Percentiles rank a stretch among this genome's conserved stretches.
phyloP scores from a whole-genome alignment of 2,113 vertebrate genomes.

The Sphaerodactylus townsendi region DNA sequence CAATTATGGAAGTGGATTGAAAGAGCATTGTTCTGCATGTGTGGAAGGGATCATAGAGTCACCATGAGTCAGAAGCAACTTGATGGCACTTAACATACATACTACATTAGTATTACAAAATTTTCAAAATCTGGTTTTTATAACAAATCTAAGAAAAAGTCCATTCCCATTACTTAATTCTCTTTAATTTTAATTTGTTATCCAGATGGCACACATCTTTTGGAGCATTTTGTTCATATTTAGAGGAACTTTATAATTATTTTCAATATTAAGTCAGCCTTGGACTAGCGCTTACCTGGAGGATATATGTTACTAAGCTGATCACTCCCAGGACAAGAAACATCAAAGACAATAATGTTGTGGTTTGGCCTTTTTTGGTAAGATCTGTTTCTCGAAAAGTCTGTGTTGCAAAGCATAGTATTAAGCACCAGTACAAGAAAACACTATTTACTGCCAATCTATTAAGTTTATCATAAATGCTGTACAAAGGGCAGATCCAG shows the following conservation, averaged over 20 bases:
- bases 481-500: neutral
- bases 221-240: too few relatives aligned
- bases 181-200: too few relatives aligned
- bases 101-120: too few relatives aligned
- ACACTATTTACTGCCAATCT: neutral
- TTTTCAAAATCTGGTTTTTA: too few relatives aligned
- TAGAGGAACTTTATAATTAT: neutral
- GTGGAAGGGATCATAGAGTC: too few relatives aligned
- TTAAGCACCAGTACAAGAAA: neutral
- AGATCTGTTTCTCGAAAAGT: conserved; percentile 73
- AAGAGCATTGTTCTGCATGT: too few relatives aligned
- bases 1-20: too few relatives aligned
- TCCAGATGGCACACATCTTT: too few relatives aligned
- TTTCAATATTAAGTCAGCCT: neutral
- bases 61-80: too few relatives aligned
- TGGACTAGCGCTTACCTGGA: conserved; percentile 67
- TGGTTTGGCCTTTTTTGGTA: conserved; percentile 66
- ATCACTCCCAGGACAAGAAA: conserved; percentile 74
- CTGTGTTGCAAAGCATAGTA: conserved; percentile 46
- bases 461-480: neutral
- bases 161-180: too few relatives aligned
- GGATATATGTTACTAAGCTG: conserved; percentile 57
- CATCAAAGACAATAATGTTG: conserved; percentile 70
- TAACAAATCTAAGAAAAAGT: too few relatives aligned
- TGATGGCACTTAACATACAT: too few relatives aligned